Conservation (phyloP, 2,888 invertebrate genomes). For the Lamellibrachia satsuma region DNA sequence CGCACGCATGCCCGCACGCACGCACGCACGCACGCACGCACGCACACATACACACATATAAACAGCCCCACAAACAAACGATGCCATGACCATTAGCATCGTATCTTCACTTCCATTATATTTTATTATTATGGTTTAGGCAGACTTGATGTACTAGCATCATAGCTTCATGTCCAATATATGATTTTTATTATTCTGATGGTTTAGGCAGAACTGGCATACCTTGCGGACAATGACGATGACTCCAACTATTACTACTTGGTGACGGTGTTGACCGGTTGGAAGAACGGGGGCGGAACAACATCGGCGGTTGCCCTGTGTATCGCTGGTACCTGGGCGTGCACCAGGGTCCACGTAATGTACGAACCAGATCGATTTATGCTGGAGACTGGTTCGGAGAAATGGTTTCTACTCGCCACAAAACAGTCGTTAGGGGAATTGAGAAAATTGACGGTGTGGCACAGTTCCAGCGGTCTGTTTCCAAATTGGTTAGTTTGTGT, state of each 20-base stretch:
- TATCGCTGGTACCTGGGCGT: neutral
- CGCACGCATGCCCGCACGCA: no score
- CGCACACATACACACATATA: no score
- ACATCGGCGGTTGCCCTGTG: neutral
- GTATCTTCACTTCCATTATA: no score
- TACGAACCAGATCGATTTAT: neutral
- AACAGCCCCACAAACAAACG: no score
- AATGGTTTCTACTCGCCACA: neutral
- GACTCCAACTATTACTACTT: neutral
- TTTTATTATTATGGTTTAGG: no score
- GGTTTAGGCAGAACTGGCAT: neutral
- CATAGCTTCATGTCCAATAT: no score
- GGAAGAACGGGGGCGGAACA: slow-evolving; percentile 19
- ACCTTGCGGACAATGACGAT: neutral
- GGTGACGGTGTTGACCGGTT: slow-evolving; percentile 22
- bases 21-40: no score
- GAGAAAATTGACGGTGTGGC: neutral
- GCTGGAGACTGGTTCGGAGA: neutral
- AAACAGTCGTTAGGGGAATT: neutral
- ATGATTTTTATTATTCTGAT: neutral
- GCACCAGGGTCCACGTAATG: neutral
- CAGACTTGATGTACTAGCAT: no score
- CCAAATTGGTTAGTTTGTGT: neutral
- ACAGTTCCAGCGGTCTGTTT: neutral
- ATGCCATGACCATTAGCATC: no score